Evolutionary conservation across 2,113 vertebrate genomes (phyloP).

Genomic region (Eleginops maclovinus): DNA sequence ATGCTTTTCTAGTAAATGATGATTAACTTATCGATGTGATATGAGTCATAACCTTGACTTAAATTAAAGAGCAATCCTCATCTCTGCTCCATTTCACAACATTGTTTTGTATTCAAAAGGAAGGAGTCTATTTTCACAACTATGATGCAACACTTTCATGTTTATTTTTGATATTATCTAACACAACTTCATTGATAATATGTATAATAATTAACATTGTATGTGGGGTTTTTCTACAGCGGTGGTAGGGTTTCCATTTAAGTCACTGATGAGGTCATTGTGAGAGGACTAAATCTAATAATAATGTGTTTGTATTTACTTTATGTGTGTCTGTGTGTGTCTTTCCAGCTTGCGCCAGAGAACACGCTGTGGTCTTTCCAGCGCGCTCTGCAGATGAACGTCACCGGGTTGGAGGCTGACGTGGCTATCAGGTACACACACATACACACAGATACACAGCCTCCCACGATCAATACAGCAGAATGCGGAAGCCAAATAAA

Average conservation of each 20-base stretch:
- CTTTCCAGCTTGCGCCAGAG: conserved; percentile 91
- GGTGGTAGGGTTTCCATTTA: neutral
- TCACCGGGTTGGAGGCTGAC: conserved; percentile 90
- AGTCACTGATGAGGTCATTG: neutral
- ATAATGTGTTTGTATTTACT: conserved; percentile 6
- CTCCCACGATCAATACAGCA: conserved; percentile 26
- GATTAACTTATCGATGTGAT: conserved; percentile 25
- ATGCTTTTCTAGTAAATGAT: conserved; percentile 31
- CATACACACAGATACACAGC: neutral
- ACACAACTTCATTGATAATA: neutral
- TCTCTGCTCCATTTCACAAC: neutral
- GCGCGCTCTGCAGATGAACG: conserved; percentile 91
- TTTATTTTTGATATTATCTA: conserved; percentile 1
- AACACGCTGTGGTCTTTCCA: conserved; percentile 96
- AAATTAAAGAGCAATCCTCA: conserved; percentile 29
- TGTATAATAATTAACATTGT: neutral
- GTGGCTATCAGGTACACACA: conserved; percentile 88
- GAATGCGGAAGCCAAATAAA: conserved; percentile 31
- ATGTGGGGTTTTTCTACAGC: neutral
- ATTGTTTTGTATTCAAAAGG: conserved; percentile 1
- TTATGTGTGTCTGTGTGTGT: conserved; percentile 26
- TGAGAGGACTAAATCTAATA: neutral
- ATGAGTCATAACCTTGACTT: conserved; percentile 37
- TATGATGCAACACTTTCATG: neutral
- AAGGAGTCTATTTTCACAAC: neutral